Base-by-base conservation (phyloP, 92 coral and sea anemone species). In the Palythoa heliodiscus region DNA sequence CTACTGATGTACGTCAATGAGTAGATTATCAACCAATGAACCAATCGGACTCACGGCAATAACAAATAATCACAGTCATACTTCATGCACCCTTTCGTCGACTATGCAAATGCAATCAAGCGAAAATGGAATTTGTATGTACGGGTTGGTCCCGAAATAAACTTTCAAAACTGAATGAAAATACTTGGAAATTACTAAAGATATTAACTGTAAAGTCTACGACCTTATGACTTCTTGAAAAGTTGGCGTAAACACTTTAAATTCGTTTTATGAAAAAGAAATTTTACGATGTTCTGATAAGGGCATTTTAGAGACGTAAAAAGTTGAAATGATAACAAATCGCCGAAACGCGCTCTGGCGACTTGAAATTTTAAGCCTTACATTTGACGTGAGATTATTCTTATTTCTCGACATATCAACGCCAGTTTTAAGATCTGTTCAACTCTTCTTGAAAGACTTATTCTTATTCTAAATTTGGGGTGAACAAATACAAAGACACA, bases 31-130 rank as follows among this genome's bases (percentile, higher is more conserved):
- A 50, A 15, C 71, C 11, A 16, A 79, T 11, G 11, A 68, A 48
- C 84, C 74, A 67, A 67, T 66, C 11, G 25, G 61, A 78, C 23
- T 20, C 11, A 69, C 69, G 1, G 84, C 11, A 11, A 57, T 7
- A 43, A 47, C 14, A 25, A 58, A 58, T 58, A 64, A 48, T 79
- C 40, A 8, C 16, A n/a, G 54, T 58, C 84, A 54, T 57, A 22
- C 70, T 77, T 77, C 80, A 75, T 29, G 58, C 43, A 20, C 57
- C 50, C 70, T 9, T 52, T 40, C 71, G 73, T 64, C 60, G 54
- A 13, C 43, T 80, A 80, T 80, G 75, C 84, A 64, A 80, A 80
- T 80, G 84, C 73, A 66, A 14, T 80, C 84, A 64, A 67, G 63
- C 84, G 84, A 66, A 64, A 80, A 17, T 43, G 74, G 73, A 80